phyloP scores from a whole-genome alignment of 2,113 vertebrate species.

The Epinephelus fuscoguttatus region DNA sequence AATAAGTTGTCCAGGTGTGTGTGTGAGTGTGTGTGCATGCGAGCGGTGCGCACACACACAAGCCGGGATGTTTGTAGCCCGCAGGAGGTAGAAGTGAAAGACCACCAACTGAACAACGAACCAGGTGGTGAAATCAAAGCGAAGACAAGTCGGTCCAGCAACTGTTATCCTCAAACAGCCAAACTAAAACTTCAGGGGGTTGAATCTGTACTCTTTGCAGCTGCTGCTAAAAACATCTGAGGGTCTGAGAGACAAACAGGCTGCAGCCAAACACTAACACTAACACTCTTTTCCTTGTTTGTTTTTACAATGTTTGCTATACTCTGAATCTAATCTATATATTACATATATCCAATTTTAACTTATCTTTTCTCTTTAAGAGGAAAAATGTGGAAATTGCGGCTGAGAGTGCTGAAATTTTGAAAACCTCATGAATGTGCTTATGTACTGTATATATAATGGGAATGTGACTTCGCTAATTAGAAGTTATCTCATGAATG shows the following conservation, averaged over 20 bases:
- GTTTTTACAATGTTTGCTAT: conserved; percentile 2
- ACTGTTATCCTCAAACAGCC: conserved; percentile 74
- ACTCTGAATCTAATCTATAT: neutral
- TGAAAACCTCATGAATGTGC: neutral
- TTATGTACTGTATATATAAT: neutral
- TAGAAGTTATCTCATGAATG: neutral
- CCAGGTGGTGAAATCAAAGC: conserved; percentile 81
- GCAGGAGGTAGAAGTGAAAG: conserved; percentile 73
- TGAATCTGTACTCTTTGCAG: conserved; percentile 63
- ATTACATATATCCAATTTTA: neutral
- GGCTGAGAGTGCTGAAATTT: neutral
- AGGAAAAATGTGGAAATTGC: too few relatives aligned
- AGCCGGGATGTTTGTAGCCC: conserved; percentile 57
- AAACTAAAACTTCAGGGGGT: conserved; percentile 70
- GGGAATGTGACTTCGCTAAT: neutral
- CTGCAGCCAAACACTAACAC: conserved; percentile 10
- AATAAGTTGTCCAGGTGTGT: conserved; percentile 71
- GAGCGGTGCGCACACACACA: neutral
- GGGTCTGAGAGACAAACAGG: conserved; percentile 30
- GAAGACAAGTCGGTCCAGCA: conserved; percentile 71
- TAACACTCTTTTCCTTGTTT: neutral
- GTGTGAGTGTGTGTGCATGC: conserved; percentile 1
- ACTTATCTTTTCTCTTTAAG: neutral
- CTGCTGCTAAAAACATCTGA: conserved; percentile 66
- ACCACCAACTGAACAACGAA: conserved; percentile 74